phyloP scores from a whole-genome alignment of 92 coral and sea anemone species.

The Epizoanthus stellaris region DNA sequence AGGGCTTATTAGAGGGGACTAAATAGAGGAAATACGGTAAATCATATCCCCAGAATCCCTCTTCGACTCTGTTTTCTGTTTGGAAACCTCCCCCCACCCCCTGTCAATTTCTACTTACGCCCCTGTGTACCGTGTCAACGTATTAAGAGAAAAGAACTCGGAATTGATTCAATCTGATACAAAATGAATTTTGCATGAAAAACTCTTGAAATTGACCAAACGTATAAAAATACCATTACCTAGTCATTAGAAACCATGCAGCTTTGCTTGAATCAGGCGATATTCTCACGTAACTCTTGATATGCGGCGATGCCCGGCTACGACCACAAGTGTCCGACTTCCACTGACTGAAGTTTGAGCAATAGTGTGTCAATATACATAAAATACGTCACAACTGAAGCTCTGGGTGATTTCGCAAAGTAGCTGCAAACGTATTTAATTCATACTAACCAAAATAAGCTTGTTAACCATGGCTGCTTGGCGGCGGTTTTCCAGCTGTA shows the following conservation, averaged over 20 bases:
- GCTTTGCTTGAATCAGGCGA: slow-evolving; percentile 80
- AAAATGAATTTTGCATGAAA: too few species aligned
- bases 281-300: slow-evolving; percentile 86
- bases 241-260: slow-evolving; percentile 94
- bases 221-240: slow-evolving; percentile 49
- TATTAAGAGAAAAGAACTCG: too few species aligned
- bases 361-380: neutral
- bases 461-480: slow-evolving; percentile 87
- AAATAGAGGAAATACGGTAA: too few species aligned
- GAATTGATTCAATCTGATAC: too few species aligned
- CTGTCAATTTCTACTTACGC: too few species aligned
- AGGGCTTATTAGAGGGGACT: too few species aligned
- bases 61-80: too few species aligned
- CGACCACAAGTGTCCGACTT: slow-evolving; percentile 82
- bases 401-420: too few species aligned
- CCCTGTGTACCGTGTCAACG: too few species aligned
- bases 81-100: too few species aligned
- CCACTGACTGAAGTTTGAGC: slow-evolving; percentile 71
- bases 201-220: neutral
- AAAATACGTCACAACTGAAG: too few species aligned
- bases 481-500: slow-evolving; percentile 91
- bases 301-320: slow-evolving; percentile 92
- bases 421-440: neutral
- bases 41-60: too few species aligned
- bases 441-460: slow-evolving; percentile 83